Evolutionary conservation across 2,113 vertebrate species (phyloP), one percentile per base, ranked within the genome.

Genomic region (Struthidea cinerea): DNA sequence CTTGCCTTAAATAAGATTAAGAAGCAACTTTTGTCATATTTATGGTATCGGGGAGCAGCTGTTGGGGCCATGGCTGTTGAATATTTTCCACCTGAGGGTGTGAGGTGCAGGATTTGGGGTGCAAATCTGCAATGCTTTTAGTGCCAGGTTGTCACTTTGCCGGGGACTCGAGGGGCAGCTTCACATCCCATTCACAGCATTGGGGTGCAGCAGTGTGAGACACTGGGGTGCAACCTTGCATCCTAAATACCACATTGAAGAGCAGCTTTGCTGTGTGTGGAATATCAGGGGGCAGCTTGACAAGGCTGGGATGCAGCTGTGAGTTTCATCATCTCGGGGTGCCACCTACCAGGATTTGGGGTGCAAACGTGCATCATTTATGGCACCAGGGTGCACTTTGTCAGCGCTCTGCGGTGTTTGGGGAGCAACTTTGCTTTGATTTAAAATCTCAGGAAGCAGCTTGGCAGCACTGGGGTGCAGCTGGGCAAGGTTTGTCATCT

Each of bases 271-370:
- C 47, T 56, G 13, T 14, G 7, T 28, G 2, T 59, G 33, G 23
- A 33, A 6, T 21, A 6, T 42, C 35, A 18, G 32, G 69, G 12
- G 20, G 16, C n/a, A 53, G 0, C 39, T 9, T 52, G 27, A 30
- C 42, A 32, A 10, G 15, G 6, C 27, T 30, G 30, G 13, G 52
- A 3, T 22, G 37, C 49, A 35, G 13, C 42, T 46, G 35, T 28
- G 33, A 17, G 11, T 11, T 69, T 42, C 16, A 3, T 11, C 16
- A 20, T 30, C 22, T 20, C 0, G 0, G 3, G 13, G 4, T 50
- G 46, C 33, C 19, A 2, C 47, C 16, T 30, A 3, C 30, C 42
- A 28, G 4, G 4, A 11, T 30, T 6, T 42, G 26, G 49, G 44
- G 1, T 49, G 41, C 50, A 16, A 10, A 17, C 12, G 16, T 23